A percentile compares a stretch with the other conserved stretches of the same genome.
Conservation (phyloP, 2,113 vertebrate species). For the Ophiodon elongatus region DNA sequence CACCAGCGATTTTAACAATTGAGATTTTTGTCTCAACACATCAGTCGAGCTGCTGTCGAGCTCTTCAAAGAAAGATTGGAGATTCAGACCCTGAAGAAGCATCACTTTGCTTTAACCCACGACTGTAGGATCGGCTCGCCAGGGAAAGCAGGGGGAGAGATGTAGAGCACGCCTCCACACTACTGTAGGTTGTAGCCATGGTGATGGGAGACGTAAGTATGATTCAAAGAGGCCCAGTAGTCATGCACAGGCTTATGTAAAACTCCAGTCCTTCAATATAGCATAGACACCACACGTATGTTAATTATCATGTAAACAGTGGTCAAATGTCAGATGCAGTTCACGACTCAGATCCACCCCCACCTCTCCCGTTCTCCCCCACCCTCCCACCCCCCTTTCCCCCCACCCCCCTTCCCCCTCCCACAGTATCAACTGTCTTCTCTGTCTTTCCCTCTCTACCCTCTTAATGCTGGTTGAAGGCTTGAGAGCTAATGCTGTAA, state of each 20-base stretch:
- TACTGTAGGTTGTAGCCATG: constrained; percentile 81
- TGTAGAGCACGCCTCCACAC: constrained; percentile 74
- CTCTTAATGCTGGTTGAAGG: constrained; percentile 61
- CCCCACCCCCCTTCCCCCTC: neutral
- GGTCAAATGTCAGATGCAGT: constrained; percentile 63
- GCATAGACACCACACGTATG: neutral
- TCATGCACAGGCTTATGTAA: constrained; percentile 80
- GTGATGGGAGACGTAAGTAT: constrained; percentile 77
- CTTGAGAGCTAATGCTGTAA: constrained; percentile 64
- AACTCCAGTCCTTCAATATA: constrained; percentile 57
- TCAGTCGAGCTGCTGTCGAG: constrained; percentile 8
- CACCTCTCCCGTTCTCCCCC: neutral
- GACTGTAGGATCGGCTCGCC: constrained; percentile 61
- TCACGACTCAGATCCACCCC: constrained; percentile 19
- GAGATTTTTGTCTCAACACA: neutral
- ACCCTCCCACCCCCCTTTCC: neutral
- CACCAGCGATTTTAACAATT: constrained; percentile 6
- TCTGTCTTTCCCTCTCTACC: constrained; percentile 37
- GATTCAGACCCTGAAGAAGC: constrained; percentile 57
- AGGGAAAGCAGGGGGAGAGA: constrained; percentile 62
- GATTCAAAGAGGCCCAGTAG: constrained; percentile 75
- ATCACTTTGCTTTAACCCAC: constrained; percentile 70
- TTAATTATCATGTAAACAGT: constrained; percentile 51
- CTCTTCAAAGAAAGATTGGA: constrained; percentile 42
- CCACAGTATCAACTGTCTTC: constrained; percentile 24